phyloP scores from a whole-genome alignment of 2,797 vertebrate genomes.

The Spinus pinus region DNA sequence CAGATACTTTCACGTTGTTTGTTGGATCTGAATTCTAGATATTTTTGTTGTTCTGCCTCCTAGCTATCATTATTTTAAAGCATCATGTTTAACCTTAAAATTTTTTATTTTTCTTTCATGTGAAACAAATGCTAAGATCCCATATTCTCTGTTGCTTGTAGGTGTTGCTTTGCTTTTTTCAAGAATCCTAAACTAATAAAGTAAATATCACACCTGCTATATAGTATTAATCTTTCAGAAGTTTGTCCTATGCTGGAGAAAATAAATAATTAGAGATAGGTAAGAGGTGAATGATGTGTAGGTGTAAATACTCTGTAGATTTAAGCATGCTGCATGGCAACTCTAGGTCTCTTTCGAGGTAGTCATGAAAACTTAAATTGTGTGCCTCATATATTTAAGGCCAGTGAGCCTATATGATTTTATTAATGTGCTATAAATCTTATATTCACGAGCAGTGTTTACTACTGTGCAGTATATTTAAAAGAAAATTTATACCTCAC shows the following conservation, averaged over 20 bases:
- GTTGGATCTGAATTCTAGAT: background rate
- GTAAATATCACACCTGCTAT: background rate
- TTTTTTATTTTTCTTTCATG: background rate
- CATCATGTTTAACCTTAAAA: background rate
- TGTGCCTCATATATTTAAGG: conserved; percentile 69
- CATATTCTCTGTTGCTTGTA: background rate
- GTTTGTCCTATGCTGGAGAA: conserved; percentile 4
- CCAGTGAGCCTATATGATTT: conserved; percentile 66
- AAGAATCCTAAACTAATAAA: background rate
- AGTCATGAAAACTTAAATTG: conserved; percentile 69
- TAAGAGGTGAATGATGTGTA: conserved; percentile 28
- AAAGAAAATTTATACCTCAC: conserved; percentile 55
- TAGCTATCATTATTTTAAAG: background rate
- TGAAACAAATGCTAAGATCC: background rate
- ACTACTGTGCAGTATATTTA: conserved; percentile 65
- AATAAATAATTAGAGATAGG: conserved; percentile 47
- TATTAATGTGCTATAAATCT: conserved; percentile 72
- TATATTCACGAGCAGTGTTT: conserved; percentile 49
- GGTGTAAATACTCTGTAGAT: conserved; percentile 51
- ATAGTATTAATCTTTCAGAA: background rate
- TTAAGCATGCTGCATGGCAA: conserved; percentile 59
- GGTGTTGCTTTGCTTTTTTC: background rate
- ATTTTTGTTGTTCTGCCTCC: background rate
- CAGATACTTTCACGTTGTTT: background rate
- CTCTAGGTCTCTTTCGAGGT: conserved; percentile 67